phyloP scores from a whole-genome alignment of 2,797 vertebrate species.

The Falco biarmicus region DNA sequence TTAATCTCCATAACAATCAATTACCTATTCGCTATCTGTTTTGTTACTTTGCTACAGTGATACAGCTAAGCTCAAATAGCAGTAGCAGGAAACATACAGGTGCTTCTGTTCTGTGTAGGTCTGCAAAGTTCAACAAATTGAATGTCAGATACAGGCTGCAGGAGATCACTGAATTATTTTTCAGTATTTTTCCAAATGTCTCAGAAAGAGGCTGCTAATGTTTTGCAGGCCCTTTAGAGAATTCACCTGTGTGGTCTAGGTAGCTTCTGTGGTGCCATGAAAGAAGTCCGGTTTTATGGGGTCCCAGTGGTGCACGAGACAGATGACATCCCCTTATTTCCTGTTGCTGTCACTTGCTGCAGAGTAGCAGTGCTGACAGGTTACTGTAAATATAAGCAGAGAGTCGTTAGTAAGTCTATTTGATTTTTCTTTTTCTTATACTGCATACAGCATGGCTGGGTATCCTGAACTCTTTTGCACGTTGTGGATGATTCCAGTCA shows the following conservation, averaged over 20 bases:
- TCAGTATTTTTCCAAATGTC: neutral
- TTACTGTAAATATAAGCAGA: neutral
- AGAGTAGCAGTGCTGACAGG: neutral
- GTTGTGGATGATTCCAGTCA: neutral
- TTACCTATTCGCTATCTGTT: neutral
- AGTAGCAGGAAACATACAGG: neutral
- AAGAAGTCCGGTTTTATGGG: neutral
- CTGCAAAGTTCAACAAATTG: neutral
- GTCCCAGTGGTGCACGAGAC: neutral
- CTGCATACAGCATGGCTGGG: accelerated
- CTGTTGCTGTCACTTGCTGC: neutral
- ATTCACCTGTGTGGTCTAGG: neutral
- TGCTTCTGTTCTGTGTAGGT: neutral
- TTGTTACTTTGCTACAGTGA: neutral
- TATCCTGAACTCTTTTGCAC: neutral
- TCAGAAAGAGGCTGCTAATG: neutral
- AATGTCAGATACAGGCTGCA: neutral
- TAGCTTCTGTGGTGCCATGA: neutral
- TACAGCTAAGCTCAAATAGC: neutral
- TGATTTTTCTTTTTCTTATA: neutral
- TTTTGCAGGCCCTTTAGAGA: neutral
- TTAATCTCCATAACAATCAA: neutral
- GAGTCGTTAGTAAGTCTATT: neutral
- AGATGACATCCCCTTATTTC: neutral
- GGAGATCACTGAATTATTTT: neutral